Evolutionary conservation across 2,113 vertebrate species (phyloP).

Genomic region (Callopanchax toddi): DNA sequence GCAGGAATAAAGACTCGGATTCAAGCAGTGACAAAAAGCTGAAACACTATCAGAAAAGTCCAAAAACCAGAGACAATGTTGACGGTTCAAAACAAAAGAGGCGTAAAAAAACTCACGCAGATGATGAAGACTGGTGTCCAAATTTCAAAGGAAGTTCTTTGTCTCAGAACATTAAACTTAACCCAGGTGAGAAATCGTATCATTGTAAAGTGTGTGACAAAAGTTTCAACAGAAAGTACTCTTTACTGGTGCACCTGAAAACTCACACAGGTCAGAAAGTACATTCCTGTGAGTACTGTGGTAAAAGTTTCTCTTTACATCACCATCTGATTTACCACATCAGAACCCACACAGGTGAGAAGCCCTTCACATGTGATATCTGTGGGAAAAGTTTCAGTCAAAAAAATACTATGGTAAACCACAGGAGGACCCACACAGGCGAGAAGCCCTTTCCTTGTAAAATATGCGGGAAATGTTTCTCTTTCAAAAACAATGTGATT

Average conservation of each 20-base stretch:
- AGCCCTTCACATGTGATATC: not conserved
- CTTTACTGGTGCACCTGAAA: not conserved
- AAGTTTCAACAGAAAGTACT: no score
- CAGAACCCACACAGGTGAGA: not conserved
- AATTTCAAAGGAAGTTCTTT: no score
- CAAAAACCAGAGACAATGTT: not conserved
- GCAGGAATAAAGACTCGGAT: not conserved
- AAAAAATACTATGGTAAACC: not conserved
- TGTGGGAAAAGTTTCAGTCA: not conserved
- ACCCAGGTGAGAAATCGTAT: no score
- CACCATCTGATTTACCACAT: not conserved
- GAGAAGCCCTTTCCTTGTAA: not conserved
- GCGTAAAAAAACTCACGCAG: no score
- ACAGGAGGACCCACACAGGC: not conserved
- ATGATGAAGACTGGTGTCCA: no score
- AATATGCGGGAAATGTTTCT: not conserved
- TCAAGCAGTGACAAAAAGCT: not conserved
- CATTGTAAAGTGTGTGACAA: no score
- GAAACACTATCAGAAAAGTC: not conserved
- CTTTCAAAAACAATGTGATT: no score
- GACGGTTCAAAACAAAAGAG: not conserved
- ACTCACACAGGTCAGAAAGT: not conserved
- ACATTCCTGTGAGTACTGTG: not conserved
- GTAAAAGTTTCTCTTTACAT: not conserved
- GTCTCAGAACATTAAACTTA: no score